These are phyloP conservation scores for Drosophila robusta DNA, from an alignment of 2,888 invertebrate species.

Conservation along the genomic window DNA sequence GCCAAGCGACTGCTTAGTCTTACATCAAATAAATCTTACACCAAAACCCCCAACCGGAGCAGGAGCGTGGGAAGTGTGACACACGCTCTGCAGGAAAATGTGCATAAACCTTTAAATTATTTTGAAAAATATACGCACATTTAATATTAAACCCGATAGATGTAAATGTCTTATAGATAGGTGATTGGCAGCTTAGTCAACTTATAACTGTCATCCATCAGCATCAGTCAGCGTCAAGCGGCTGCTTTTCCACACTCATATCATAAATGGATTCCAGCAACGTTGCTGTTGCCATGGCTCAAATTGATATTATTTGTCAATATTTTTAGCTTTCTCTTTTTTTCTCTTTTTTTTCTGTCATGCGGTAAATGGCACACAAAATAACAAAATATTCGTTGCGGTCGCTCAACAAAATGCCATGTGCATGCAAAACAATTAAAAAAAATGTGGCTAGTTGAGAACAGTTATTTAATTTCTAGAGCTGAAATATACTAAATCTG, in stretches of 20 bases:
- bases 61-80: neutral
- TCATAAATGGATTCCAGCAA: neutral
- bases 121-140: slow-evolving; percentile 9
- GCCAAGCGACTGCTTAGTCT: neutral
- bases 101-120: neutral
- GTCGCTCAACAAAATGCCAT: slow-evolving; percentile 24
- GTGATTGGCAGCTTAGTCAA: slow-evolving; percentile 30
- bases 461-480: neutral
- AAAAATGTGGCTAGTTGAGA: neutral
- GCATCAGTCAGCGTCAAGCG: slow-evolving; percentile 54
- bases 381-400: slow-evolving; percentile 60
- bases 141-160: slow-evolving; percentile 10
- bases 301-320: slow-evolving; percentile 73
- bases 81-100: neutral
- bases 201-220: slow-evolving; percentile 57
- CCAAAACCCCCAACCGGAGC: neutral
- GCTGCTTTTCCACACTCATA: slow-evolving; percentile 25
- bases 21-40: neutral
- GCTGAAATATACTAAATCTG: no score
- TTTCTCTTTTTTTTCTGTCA: slow-evolving; percentile 22
- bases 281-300: slow-evolving; percentile 41
- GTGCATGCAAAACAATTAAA: slow-evolving; percentile 13
- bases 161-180: slow-evolving; percentile 13
- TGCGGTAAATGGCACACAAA: slow-evolving; percentile 41
- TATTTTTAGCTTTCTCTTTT: slow-evolving; percentile 38